These are phyloP conservation scores for Solea senegalensis DNA, from an alignment of 2,113 vertebrate species.

Conservation along the genomic window DNA sequence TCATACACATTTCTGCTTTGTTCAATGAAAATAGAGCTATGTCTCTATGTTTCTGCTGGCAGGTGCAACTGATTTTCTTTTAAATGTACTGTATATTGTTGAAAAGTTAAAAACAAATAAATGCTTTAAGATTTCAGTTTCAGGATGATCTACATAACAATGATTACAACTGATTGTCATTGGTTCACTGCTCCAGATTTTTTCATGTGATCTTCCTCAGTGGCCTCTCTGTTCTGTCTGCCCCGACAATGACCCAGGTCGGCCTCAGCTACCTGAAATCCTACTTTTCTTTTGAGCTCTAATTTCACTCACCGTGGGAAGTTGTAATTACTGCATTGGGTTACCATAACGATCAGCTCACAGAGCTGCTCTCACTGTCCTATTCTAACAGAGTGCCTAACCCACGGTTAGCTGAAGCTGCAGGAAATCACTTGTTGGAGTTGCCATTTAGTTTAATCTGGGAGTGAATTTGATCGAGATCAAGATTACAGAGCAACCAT, in stretches of 20 bases:
- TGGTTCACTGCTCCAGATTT: constrained; percentile 2
- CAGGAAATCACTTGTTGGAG: constrained; percentile 36
- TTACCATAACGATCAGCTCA: constrained; percentile 55
- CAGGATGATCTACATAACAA: background rate
- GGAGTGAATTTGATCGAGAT: constrained; percentile 23
- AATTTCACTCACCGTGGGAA: constrained; percentile 73
- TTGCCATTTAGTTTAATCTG: constrained; percentile 14
- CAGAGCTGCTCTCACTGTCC: constrained; percentile 21
- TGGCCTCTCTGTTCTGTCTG: constrained; percentile 23
- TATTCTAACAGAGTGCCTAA: constrained; percentile 48
- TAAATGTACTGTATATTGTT: constrained; percentile 17
- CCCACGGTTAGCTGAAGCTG: constrained; percentile 8
- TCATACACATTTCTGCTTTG: background rate
- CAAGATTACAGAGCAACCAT: constrained; percentile 8
- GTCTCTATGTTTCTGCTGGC: constrained; percentile 1
- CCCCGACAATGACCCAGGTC: constrained; percentile 51
- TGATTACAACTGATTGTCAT: background rate
- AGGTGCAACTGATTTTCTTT: constrained; percentile 30
- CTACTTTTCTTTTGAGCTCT: constrained; percentile 53
- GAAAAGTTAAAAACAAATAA: constrained; percentile 20
- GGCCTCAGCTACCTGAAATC: constrained; percentile 54
- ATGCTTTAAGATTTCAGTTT: constrained; percentile 1
- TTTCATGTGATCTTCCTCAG: background rate
- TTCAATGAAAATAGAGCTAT: background rate
- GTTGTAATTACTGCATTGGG: constrained; percentile 73